Evolutionary conservation across 2,113 vertebrate genomes (phyloP), one percentile per base, ranked within the genome.

Genomic region (Uria lomvia): DNA sequence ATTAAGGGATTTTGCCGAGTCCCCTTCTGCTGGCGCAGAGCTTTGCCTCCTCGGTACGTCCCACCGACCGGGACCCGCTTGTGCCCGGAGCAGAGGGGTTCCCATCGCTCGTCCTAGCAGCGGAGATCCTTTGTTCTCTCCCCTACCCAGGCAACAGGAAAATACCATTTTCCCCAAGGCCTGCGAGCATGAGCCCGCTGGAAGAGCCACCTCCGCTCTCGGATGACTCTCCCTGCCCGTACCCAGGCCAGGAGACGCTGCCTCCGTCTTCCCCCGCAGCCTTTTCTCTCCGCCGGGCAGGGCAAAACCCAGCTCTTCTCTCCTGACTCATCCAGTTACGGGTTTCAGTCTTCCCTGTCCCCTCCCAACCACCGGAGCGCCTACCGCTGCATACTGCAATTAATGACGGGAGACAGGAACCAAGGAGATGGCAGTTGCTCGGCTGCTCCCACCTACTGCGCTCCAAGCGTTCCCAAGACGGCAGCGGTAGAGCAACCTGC

Each of bases 51-150:
- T 11, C 0, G 7, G 23, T 0, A 2, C 43, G 15, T 65, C 76
- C 73, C 47, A 1, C 29, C 1, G 7, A 21, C 15, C 6, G 4
- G 50, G 43, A 23, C 60, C 55, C 5, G 0, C 50, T 27, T 0
- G 7, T 27, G 36, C 52, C 75, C 8, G 68, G 17, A 77, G 58
- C 71, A 45, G 21, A 76, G 65, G 29, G 34, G 34, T 1, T 85
- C 49, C 73, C 53, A 8, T 36, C 68, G 2, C 58, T 36, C 6
- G 2, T 50, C 20, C 4, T 4, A 14, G 4, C 9, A 12, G 59
- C 32, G 1, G 3, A 14, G 29, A 23, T 12, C 42, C 80, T 42
- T 30, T 40, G 27, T 30, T 8, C 43, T 49, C 73, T 66, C 40
- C 50, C 55, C 30, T 56, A 23, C 62, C 22, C 43, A 70, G 86